phyloP scores from a whole-genome alignment of 2,888 invertebrate species.

The Chaetoderma sp. region DNA sequence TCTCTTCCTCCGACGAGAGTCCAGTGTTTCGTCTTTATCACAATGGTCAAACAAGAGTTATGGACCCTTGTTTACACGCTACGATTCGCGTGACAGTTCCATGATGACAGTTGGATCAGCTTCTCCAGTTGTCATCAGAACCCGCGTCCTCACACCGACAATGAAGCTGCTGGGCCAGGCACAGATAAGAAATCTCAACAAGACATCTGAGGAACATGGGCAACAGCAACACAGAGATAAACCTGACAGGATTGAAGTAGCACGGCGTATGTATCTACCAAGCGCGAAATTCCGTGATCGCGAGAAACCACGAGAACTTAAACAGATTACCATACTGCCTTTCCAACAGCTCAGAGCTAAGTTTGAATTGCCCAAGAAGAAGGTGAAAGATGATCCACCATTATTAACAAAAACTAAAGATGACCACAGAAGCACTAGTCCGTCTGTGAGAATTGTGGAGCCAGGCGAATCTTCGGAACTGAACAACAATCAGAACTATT shows the following conservation, averaged over 20 bases:
- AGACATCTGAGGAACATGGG: slow-evolving; percentile 4
- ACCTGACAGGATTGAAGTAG: slow-evolving; percentile 25
- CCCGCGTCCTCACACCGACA: slow-evolving; percentile 50
- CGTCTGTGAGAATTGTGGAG: too few relatives aligned
- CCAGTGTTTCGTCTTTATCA: slow-evolving; percentile 28
- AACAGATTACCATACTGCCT: slow-evolving; percentile 60
- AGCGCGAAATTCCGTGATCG: slow-evolving; percentile 55
- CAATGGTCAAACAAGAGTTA: slow-evolving; percentile 7
- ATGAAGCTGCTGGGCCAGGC: slow-evolving; percentile 42
- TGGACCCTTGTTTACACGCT: not conserved
- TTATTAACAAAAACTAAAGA: too few relatives aligned
- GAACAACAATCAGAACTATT: too few relatives aligned
- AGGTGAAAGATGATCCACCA: not conserved
- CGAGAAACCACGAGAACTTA: slow-evolving; percentile 51
- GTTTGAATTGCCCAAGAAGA: too few relatives aligned
- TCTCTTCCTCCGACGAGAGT: slow-evolving; percentile 53
- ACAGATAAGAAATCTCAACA: slow-evolving; percentile 39
- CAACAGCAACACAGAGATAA: not conserved
- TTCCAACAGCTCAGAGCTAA: slow-evolving; percentile 57
- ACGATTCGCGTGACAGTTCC: slow-evolving; percentile 28
- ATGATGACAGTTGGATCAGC: slow-evolving; percentile 44
- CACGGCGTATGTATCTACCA: slow-evolving; percentile 44
- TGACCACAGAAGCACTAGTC: too few relatives aligned
- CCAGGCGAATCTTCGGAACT: too few relatives aligned
- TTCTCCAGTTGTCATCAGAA: slow-evolving; percentile 57